Evolutionary conservation across 1,140 invertebrate species (phyloP), one percentile per base, ranked within the genome.

Genomic region (Chelonus insularis): DNA sequence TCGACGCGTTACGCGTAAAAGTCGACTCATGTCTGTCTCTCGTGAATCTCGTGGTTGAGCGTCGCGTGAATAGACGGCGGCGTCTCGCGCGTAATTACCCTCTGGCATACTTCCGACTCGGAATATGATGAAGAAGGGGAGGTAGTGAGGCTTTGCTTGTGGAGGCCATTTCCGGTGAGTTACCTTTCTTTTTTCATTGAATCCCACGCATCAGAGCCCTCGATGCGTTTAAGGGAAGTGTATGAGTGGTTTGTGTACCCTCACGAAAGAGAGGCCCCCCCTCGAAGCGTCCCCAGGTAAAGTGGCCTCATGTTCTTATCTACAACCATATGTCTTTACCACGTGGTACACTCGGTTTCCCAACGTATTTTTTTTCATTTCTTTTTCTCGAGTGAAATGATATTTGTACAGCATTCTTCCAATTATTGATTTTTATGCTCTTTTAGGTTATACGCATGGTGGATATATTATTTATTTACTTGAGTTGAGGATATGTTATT

Each of bases 141-240:
- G 23, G 37, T 14, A 21, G 16, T 14, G 34, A 57, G 16, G 36
- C 23, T 47, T 14, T 23, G 39, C 18, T 57, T 25, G 37, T 21
- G 6, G 23, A 57, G 47, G 48, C 70, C 76, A 79, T 74, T 80
- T 80, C 78, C 78, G 77, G 79, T 67, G 57, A 62, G 36, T 59
- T 71, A 76, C 72, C 72, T 73, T 72, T 66, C 62, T 68, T 37
- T 57, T 48, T 45, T 12, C 41, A 52, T 47, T 37, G 36, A 43
- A 57, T 63, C 61, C 62, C 71, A 79, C 76, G 76, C 76, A 77
- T 75, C 71, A 63, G 66, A 63, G 72, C 70, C 25, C 48, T 34
- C 14, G 23, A 52, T 43, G 50, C 36, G 23, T 39, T 25, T 12
- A 29, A n/a, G 25, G 16, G 20, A 16, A 9, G 14, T 6, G 11